Evolutionary conservation across 2,113 vertebrate species (phyloP).

Genomic region (Dicentrarchus labrax): DNA sequence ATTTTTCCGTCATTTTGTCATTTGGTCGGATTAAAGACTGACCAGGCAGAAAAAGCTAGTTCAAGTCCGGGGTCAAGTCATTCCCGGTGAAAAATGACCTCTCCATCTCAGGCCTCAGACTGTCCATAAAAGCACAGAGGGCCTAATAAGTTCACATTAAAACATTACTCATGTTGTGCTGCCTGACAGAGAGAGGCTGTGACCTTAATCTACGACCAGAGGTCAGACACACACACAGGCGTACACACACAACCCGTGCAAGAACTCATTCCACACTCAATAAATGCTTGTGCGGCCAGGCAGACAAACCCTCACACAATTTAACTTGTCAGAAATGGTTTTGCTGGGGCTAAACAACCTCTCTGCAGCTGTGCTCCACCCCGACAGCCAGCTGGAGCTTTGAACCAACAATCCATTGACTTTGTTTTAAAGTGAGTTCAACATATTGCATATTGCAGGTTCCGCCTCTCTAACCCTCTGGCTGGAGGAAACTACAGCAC

Average conservation of each 20-base stretch:
- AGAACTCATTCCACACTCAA: slow-evolving; percentile 65
- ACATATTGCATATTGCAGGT: slow-evolving; percentile 61
- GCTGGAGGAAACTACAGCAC: not conserved
- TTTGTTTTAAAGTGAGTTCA: slow-evolving; percentile 40
- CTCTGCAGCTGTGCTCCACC: slow-evolving; percentile 51
- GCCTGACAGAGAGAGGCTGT: slow-evolving; percentile 54
- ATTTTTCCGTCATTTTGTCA: slow-evolving; percentile 5
- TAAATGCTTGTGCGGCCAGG: slow-evolving; percentile 62
- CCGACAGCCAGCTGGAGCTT: slow-evolving; percentile 49
- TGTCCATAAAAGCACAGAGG: slow-evolving; percentile 34
- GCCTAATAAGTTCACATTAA: slow-evolving; percentile 62
- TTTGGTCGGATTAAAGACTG: not conserved
- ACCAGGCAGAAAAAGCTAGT: slow-evolving; percentile 23
- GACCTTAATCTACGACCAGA: slow-evolving; percentile 72
- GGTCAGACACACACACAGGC: slow-evolving; percentile 57
- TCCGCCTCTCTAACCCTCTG: slow-evolving; percentile 17
- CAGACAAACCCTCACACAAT: slow-evolving; percentile 67
- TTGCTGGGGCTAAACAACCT: slow-evolving; percentile 54
- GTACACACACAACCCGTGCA: slow-evolving; percentile 14
- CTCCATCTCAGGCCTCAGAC: slow-evolving; percentile 39
- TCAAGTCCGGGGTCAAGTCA: slow-evolving; percentile 51
- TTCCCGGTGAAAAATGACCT: slow-evolving; percentile 33
- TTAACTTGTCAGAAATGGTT: slow-evolving; percentile 72
- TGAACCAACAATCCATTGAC: slow-evolving; percentile 49
- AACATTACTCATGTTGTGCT: slow-evolving; percentile 70